A percentile compares a stretch with the other conserved stretches of the same genome.
Conservation (phyloP, 2,797 vertebrate species). For the Rhynchonycteris naso region DNA sequence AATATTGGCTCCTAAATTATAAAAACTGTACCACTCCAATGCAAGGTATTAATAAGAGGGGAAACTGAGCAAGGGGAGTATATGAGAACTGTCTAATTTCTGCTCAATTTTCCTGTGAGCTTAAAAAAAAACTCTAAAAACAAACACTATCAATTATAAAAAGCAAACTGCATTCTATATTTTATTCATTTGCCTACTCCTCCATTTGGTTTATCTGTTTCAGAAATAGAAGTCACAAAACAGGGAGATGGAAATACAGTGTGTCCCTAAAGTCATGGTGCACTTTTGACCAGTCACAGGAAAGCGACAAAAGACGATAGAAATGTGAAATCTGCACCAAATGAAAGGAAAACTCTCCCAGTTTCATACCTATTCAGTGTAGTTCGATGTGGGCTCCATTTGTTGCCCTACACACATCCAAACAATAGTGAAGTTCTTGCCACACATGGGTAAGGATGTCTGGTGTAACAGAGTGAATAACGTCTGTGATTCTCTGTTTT, state of each 20-base stretch:
- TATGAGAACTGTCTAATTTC: background rate
- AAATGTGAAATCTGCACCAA: too few relatives aligned
- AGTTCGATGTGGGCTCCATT: too few relatives aligned
- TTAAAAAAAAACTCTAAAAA: constrained; percentile 20
- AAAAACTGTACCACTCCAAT: background rate
- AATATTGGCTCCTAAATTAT: background rate
- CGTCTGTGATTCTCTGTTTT: too few relatives aligned
- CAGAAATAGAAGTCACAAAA: constrained; percentile 3
- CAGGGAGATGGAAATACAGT: background rate
- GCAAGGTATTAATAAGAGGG: background rate
- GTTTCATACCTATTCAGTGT: too few relatives aligned
- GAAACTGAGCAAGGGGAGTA: background rate
- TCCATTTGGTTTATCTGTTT: background rate
- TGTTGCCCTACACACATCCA: too few relatives aligned
- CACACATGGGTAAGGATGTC: too few relatives aligned
- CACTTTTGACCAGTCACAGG: too few relatives aligned
- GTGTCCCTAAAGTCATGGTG: too few relatives aligned
- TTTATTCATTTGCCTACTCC: background rate
- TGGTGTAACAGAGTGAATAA: too few relatives aligned
- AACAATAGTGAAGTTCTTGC: too few relatives aligned
- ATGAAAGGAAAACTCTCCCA: too few relatives aligned
- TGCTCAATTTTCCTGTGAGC: background rate
- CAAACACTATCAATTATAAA: background rate
- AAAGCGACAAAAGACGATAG: too few relatives aligned
- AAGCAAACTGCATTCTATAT: background rate